These are phyloP conservation scores for Brachypteracias leptosomus DNA, from an alignment of 2,113 vertebrate genomes.

Conservation along the genomic window DNA sequence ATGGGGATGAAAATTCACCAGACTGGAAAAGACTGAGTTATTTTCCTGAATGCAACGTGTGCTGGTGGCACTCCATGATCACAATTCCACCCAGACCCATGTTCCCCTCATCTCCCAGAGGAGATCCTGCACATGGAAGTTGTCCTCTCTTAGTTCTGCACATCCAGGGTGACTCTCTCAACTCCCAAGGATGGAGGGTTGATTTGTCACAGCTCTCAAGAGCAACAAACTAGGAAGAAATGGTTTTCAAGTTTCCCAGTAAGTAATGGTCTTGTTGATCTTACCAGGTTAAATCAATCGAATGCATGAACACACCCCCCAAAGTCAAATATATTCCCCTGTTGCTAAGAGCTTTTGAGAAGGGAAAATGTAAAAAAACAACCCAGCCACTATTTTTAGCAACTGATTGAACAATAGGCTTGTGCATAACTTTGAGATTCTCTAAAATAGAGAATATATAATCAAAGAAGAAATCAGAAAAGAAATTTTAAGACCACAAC, in stretches of 20 bases:
- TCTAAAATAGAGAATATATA: background rate
- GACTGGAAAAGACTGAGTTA: background rate
- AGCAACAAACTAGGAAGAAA: background rate
- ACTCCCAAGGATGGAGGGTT: background rate
- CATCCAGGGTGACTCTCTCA: background rate
- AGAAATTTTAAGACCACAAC: background rate
- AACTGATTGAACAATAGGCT: constrained; percentile 52
- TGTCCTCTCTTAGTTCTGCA: background rate
- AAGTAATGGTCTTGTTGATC: background rate
- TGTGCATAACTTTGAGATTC: background rate
- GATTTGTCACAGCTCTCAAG: background rate
- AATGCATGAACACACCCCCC: background rate
- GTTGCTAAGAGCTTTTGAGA: constrained; percentile 64
- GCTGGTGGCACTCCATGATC: background rate
- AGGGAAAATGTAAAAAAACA: constrained; percentile 31
- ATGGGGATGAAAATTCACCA: background rate
- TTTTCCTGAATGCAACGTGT: background rate
- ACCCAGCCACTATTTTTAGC: constrained; percentile 71
- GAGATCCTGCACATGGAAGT: background rate
- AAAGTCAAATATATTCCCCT: constrained; percentile 32
- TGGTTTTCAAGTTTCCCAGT: background rate
- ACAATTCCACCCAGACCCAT: background rate
- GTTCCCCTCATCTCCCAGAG: background rate
- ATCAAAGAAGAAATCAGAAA: background rate
- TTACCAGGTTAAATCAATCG: background rate